Conservation (phyloP, 2,113 vertebrate genomes). For the Rhinolophus sinicus region DNA sequence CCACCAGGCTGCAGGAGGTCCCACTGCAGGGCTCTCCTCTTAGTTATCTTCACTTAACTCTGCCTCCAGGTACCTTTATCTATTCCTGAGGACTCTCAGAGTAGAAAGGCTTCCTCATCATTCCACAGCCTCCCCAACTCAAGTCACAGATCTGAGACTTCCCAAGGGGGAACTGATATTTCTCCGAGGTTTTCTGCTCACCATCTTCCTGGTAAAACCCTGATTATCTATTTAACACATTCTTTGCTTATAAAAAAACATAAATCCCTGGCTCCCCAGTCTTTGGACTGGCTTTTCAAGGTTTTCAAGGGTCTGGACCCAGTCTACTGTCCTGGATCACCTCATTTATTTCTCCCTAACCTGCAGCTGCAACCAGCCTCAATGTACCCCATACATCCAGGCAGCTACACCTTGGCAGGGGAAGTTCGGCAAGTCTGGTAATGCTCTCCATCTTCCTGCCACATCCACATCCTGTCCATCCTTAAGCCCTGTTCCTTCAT, state of each 20-base stretch:
- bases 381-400: accelerated
- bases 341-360: not conserved
- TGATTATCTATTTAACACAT: not conserved
- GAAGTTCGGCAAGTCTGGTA: not conserved
- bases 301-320: not conserved
- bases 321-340: too few relatives aligned
- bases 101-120: not conserved
- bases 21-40: not conserved
- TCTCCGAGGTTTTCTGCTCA: not conserved
- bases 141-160: not conserved
- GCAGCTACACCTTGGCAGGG: not conserved
- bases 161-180: not conserved
- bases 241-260: not conserved
- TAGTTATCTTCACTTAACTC: not conserved
- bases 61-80: not conserved
- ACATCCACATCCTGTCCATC: not conserved
- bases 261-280: not conserved
- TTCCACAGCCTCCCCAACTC: not conserved
- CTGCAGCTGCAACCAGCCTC: not conserved
- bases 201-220: not conserved
- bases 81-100: not conserved
- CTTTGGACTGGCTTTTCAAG: not conserved
- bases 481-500: not conserved
- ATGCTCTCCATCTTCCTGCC: not conserved
- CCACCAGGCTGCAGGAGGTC: too few relatives aligned